Evolutionary conservation across 1,140 invertebrate genomes (phyloP).

Genomic region (Philotrypesis tridentata): DNA sequence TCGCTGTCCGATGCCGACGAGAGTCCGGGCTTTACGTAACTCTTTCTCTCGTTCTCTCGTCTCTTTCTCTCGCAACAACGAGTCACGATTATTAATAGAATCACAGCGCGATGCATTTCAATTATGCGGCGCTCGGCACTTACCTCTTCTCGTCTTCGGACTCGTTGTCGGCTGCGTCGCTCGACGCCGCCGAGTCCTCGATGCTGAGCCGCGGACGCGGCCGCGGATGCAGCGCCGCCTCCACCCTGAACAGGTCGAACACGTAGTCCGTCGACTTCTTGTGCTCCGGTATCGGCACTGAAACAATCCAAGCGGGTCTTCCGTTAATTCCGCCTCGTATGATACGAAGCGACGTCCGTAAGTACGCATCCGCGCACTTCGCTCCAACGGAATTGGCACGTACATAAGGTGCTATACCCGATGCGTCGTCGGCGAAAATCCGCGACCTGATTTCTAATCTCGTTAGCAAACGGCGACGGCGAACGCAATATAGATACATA

Average conservation of each 20-base stretch:
- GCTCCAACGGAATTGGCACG: too few relatives aligned
- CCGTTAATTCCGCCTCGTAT: not conserved
- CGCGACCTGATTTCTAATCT: slow-evolving; percentile 45
- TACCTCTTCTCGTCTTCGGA: slow-evolving; percentile 67
- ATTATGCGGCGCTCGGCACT: too few relatives aligned
- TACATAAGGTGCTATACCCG: not conserved
- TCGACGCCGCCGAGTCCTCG: slow-evolving; percentile 59
- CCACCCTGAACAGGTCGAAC: slow-evolving; percentile 83
- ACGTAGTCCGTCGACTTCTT: slow-evolving; percentile 88
- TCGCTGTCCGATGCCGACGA: too few relatives aligned
- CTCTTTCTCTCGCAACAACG: too few relatives aligned
- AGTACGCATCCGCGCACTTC: too few relatives aligned
- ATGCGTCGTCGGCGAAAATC: slow-evolving; percentile 33
- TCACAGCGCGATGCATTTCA: not conserved
- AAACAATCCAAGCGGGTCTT: slow-evolving; percentile 51
- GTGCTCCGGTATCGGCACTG: slow-evolving; percentile 81
- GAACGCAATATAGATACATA: too few relatives aligned
- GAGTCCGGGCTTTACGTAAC: too few relatives aligned
- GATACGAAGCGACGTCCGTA: too few relatives aligned
- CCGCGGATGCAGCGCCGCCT: slow-evolving; percentile 76
- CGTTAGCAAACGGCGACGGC: slow-evolving; percentile 24
- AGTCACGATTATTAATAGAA: not conserved
- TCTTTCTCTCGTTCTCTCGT: too few relatives aligned
- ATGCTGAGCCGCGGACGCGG: slow-evolving; percentile 68
- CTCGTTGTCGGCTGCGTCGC: slow-evolving; percentile 58